Evolutionary conservation across 64 coral and sea anemone species (phyloP).

Genomic region (Montipora sp.): DNA sequence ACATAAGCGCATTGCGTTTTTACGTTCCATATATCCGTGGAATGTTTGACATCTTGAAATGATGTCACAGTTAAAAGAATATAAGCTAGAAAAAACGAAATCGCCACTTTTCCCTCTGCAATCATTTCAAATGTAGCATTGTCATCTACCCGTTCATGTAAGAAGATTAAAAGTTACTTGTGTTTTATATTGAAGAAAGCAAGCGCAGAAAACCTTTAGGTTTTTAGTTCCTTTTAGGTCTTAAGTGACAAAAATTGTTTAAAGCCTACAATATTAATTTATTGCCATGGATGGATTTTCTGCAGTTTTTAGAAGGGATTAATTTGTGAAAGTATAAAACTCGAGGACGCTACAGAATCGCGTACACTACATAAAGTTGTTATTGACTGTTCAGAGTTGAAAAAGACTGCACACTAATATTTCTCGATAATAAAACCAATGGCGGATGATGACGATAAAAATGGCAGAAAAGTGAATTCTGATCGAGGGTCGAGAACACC

Average conservation of each 20-base stretch:
- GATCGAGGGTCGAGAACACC: background rate
- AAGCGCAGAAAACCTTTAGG: no score
- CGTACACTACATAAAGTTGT: background rate
- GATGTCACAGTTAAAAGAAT: slow-evolving; percentile 52
- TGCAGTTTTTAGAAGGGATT: background rate
- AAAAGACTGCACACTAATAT: no score
- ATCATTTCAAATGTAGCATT: slow-evolving; percentile 15
- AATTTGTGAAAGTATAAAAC: background rate
- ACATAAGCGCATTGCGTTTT: slow-evolving; percentile 18
- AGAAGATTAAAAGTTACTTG: background rate
- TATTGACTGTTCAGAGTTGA: no score
- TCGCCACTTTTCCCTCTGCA: slow-evolving; percentile 45
- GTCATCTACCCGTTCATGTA: background rate
- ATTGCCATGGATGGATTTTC: no score
- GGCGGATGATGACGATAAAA: slow-evolving; percentile 32
- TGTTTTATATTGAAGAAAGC: no score
- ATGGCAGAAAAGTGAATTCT: background rate
- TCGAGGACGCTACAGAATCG: background rate
- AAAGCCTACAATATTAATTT: no score
- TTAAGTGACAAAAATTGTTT: no score
- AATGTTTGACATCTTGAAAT: slow-evolving; percentile 9
- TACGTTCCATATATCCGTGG: slow-evolving; percentile 7
- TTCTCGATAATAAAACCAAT: background rate
- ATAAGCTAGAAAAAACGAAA: slow-evolving; percentile 53
- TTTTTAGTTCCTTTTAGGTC: no score